Percentiles rank a stretch among this genome's conserved stretches.
These are phyloP conservation scores for Gnatocerus cornutus DNA, from an alignment of 2,888 invertebrate genomes.

Conservation along the genomic window DNA sequence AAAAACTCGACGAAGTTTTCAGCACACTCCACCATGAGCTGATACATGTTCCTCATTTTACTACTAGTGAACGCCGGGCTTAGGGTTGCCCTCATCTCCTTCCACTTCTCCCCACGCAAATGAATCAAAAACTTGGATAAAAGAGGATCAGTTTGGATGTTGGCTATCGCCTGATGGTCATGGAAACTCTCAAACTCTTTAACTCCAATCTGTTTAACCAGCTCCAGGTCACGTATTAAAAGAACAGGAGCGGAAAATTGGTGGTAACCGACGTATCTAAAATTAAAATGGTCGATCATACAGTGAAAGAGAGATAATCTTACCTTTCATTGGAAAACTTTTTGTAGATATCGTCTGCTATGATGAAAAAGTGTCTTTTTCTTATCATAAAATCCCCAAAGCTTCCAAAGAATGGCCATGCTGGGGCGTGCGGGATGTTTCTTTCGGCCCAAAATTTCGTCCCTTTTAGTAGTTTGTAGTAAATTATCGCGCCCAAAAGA, in stretches of 20 bases:
- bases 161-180: constrained; percentile 4
- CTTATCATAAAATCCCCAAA: constrained; percentile 22
- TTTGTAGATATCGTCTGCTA: constrained; percentile 44
- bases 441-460: constrained; percentile 42
- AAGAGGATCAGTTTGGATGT: constrained; percentile 1
- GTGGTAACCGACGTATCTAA: constrained; percentile 31
- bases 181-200: constrained; percentile 74
- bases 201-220: constrained; percentile 74
- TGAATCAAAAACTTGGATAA: constrained; percentile 7
- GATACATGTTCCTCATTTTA: constrained; percentile 55
- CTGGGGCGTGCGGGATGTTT: constrained; percentile 33
- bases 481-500: no score
- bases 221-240: constrained; percentile 62
- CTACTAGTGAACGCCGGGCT: constrained; percentile 56
- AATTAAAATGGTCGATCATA: no score
- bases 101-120: constrained; percentile 53
- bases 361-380: constrained; percentile 30
- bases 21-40: constrained; percentile 51
- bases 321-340: constrained; percentile 36
- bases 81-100: constrained; percentile 52
- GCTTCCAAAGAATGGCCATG: constrained; percentile 46
- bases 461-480: constrained; percentile 37
- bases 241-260: constrained; percentile 20
- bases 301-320: no score
- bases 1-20: constrained; percentile 51